A percentile compares a stretch with the other conserved stretches of the same genome.
Evolutionary conservation across 2,888 invertebrate genomes (phyloP).

Genomic region (Drosophila infuscata): DNA sequence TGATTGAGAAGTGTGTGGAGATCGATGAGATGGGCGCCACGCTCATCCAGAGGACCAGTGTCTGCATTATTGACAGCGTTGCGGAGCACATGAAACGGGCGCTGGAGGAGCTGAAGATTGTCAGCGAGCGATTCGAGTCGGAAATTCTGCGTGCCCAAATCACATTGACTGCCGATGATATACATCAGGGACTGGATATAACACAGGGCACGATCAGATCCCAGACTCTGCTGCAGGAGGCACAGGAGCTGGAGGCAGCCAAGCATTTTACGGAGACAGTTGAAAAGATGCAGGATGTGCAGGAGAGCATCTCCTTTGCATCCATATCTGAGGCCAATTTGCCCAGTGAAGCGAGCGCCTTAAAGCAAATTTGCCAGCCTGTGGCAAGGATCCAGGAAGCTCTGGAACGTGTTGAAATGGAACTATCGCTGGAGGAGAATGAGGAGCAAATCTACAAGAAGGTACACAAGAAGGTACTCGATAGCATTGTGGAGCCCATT

Average conservation of each 20-base stretch:
- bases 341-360: slow-evolving; percentile 82
- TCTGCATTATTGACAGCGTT: slow-evolving; percentile 88
- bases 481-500: slow-evolving; percentile 82
- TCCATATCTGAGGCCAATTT: slow-evolving; percentile 80
- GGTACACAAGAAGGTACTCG: slow-evolving; percentile 81
- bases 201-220: slow-evolving; percentile 87
- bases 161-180: slow-evolving; percentile 86
- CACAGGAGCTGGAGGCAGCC: slow-evolving; percentile 84
- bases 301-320: slow-evolving; percentile 81
- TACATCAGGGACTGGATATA: slow-evolving; percentile 86
- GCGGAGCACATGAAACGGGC: slow-evolving; percentile 87
- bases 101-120: slow-evolving; percentile 86
- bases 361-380: slow-evolving; percentile 84
- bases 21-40: slow-evolving; percentile 89
- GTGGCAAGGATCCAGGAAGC: slow-evolving; percentile 85
- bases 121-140: slow-evolving; percentile 85
- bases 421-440: slow-evolving; percentile 83
- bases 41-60: slow-evolving; percentile 89
- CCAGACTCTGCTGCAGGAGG: slow-evolving; percentile 86
- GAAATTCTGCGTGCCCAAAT: slow-evolving; percentile 85
- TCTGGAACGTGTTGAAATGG: slow-evolving; percentile 84
- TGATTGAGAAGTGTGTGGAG: slow-evolving; percentile 89
- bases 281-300: slow-evolving; percentile 83
- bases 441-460: slow-evolving; percentile 83
- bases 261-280: slow-evolving; percentile 84